Percentiles rank a stretch among this genome's conserved stretches.
Evolutionary conservation across 2,113 vertebrate genomes (phyloP).

Genomic region (Trichechus manatus): DNA sequence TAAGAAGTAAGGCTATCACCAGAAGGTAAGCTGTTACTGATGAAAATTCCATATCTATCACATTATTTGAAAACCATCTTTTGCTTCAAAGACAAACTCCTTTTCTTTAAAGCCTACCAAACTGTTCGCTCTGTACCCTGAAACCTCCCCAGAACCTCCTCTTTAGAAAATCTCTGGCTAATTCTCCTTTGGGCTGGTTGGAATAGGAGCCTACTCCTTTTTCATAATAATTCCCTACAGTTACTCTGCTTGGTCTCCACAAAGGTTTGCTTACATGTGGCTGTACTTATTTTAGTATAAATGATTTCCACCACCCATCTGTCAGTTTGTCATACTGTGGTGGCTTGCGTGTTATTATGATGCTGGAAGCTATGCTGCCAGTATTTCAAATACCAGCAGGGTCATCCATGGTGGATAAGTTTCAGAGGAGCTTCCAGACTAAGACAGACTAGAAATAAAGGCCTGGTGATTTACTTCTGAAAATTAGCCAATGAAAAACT

Average conservation of each 20-base stretch:
- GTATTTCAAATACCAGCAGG: background rate
- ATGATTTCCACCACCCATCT: background rate
- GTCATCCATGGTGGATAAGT: background rate
- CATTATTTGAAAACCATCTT: background rate
- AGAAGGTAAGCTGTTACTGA: background rate
- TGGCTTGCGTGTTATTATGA: background rate
- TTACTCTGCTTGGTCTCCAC: background rate
- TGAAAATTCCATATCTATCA: background rate
- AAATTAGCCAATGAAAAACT: background rate
- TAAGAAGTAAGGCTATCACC: background rate
- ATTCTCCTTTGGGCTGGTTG: background rate
- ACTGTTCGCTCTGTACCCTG: background rate
- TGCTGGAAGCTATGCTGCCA: background rate
- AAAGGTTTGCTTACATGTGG: background rate
- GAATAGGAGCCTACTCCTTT: background rate
- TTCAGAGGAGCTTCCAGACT: background rate
- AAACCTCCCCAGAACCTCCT: background rate
- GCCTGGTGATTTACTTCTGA: background rate
- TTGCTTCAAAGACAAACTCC: background rate
- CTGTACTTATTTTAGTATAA: background rate
- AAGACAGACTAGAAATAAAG: background rate
- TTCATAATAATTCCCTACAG: background rate
- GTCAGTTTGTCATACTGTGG: too few relatives aligned
- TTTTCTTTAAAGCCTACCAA: background rate
- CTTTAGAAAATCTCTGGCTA: background rate